Conservation (phyloP, 2,113 vertebrate species). For the Willisornis vidua region DNA sequence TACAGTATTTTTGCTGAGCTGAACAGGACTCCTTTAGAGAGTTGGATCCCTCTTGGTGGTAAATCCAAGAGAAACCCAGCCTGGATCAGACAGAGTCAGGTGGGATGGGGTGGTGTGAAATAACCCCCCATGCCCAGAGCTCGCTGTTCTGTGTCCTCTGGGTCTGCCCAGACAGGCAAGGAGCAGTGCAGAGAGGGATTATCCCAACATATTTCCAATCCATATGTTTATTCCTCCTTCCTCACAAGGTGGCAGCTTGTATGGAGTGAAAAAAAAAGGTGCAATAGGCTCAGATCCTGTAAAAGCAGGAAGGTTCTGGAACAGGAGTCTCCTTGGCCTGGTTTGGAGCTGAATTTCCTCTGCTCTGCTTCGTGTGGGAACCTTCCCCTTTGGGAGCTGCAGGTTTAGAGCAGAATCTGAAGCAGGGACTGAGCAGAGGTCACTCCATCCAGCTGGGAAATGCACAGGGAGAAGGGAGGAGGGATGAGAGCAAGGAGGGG, state of each 20-base stretch:
- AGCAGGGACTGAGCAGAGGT: background rate
- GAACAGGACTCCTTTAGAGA: background rate
- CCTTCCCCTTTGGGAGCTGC: background rate
- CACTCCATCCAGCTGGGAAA: background rate
- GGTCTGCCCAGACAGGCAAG: conserved; percentile 61
- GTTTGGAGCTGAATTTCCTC: background rate
- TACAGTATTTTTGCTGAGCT: background rate
- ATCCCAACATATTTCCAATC: conserved; percentile 63
- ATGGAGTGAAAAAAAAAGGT: background rate
- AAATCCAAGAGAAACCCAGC: conserved; percentile 13
- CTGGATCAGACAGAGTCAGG: conserved; percentile 59
- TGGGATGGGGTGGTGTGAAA: conserved; percentile 61
- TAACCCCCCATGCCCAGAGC: conserved; percentile 49
- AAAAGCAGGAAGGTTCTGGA: conserved; percentile 6
- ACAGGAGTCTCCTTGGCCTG: background rate
- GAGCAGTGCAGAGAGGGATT: conserved; percentile 60
- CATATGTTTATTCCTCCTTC: conserved; percentile 66
- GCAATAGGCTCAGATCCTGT: background rate
- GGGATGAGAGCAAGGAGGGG: background rate
- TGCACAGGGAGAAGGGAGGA: background rate
- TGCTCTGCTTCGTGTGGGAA: background rate
- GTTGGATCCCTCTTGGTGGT: background rate
- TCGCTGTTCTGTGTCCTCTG: conserved; percentile 58
- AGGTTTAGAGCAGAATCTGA: background rate
- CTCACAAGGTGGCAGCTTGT: conserved; percentile 65